These are phyloP conservation scores for Zele albiditarsus DNA, from an alignment of 2,888 invertebrate genomes.

Conservation along the genomic window DNA sequence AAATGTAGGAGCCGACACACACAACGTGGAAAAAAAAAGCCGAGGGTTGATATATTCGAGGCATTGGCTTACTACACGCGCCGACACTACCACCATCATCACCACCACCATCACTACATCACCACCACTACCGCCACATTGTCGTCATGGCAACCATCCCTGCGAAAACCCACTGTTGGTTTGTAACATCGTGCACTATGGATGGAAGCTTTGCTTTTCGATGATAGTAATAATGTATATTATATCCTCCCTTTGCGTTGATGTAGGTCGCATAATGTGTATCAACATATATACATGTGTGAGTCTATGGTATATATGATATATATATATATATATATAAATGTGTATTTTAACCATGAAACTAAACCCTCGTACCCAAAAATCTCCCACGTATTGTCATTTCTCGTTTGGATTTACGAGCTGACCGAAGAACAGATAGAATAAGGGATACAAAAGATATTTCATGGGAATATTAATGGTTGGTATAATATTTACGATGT, in stretches of 20 bases:
- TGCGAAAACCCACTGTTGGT: conserved; percentile 66
- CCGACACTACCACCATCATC: conserved; percentile 2
- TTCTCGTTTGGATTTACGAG: conserved; percentile 16
- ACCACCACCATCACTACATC: neutral
- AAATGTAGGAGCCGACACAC: conserved; percentile 25
- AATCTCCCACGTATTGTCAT: conserved; percentile 12
- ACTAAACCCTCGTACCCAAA: conserved; percentile 15
- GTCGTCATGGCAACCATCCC: conserved; percentile 69
- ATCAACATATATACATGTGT: neutral
- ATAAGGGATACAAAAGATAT: conserved; percentile 7
- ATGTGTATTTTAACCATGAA: neutral
- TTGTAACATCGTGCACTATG: conserved; percentile 57
- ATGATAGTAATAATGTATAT: conserved; percentile 69
- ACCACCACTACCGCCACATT: neutral
- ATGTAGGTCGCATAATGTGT: conserved; percentile 65
- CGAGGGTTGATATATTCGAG: conserved; percentile 47
- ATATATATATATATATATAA: neutral
- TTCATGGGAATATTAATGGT: neutral
- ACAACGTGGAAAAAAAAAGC: conserved; percentile 42
- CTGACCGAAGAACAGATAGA: conserved; percentile 19
- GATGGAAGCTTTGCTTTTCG: conserved; percentile 67
- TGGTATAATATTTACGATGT: neutral
- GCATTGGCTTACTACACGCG: conserved; percentile 40
- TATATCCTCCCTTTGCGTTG: conserved; percentile 58
- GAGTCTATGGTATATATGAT: neutral